phyloP scores from a whole-genome alignment of 1,140 invertebrate genomes.

The Araneus ventricosus region DNA sequence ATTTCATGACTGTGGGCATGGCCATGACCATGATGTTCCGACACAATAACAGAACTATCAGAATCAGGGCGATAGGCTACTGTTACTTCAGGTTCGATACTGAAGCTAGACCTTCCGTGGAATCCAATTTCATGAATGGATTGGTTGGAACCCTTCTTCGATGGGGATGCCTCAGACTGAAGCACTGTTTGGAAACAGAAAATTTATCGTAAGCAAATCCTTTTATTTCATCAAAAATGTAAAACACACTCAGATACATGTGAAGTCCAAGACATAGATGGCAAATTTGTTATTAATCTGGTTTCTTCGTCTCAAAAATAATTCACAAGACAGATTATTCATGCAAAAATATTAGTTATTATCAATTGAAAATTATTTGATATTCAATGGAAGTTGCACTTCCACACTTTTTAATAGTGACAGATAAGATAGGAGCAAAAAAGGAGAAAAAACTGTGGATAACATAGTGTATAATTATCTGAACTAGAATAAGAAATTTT shows the following conservation, averaged over 20 bases:
- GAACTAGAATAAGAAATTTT: too few relatives aligned
- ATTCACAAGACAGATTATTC: too few relatives aligned
- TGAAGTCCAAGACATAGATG: too few relatives aligned
- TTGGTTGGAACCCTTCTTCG: slow-evolving; percentile 54
- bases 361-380: too few relatives aligned
- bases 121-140: slow-evolving; percentile 66
- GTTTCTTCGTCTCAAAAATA: too few relatives aligned
- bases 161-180: slow-evolving; percentile 47
- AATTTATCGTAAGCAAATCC: not conserved
- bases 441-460: too few relatives aligned
- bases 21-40: slow-evolving; percentile 89
- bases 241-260: not conserved
- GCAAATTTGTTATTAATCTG: too few relatives aligned
- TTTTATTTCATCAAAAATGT: not conserved
- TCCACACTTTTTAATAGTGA: too few relatives aligned
- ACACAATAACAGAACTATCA: slow-evolving; percentile 65
- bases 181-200: slow-evolving; percentile 28
- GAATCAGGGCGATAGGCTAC: slow-evolving; percentile 45
- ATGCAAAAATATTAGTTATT: too few relatives aligned
- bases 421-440: too few relatives aligned
- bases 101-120: slow-evolving; percentile 65
- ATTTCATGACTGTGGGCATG: slow-evolving; percentile 92
- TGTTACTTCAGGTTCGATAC: slow-evolving; percentile 58
- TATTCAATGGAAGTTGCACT: too few relatives aligned
- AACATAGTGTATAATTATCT: too few relatives aligned